These are phyloP conservation scores for Onychostruthus taczanowskii DNA, from an alignment of 2,113 vertebrate genomes.

Conservation along the genomic window DNA sequence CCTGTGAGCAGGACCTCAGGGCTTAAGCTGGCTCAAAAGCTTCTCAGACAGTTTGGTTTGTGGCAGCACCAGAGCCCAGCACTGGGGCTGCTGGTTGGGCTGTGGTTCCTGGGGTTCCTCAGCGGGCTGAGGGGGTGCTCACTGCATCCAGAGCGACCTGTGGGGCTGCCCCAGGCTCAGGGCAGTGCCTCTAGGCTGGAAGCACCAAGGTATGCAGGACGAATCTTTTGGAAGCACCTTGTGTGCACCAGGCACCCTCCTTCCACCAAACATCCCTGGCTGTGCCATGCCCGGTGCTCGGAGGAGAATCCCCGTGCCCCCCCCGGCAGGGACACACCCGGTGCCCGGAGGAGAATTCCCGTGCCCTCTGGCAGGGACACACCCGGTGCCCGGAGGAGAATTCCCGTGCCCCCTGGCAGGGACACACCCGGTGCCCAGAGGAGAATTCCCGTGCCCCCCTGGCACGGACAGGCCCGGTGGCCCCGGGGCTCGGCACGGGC, in stretches of 20 bases:
- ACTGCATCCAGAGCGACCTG: fast-evolving
- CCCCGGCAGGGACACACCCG: neutral
- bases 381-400: neutral
- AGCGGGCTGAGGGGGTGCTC: fast-evolving
- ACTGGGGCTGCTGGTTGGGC: fast-evolving
- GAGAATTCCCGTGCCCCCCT: neutral
- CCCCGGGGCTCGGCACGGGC: neutral
- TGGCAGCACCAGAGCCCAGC: neutral
- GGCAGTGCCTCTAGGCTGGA: fast-evolving
- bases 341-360: neutral
- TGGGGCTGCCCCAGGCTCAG: neutral
- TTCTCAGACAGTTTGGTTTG: neutral
- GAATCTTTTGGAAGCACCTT: neutral
- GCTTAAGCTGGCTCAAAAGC: fast-evolving
- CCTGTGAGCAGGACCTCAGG: neutral
- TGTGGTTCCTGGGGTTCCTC: neutral
- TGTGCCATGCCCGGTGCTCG: fast-evolving
- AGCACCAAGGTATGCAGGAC: fast-evolving
- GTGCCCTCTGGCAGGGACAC: neutral
- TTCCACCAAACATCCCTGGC: neutral
- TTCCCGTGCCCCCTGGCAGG: neutral
- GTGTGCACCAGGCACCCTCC: fast-evolving
- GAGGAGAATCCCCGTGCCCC: neutral
- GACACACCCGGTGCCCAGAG: neutral
- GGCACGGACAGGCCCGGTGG: neutral